A percentile compares a stretch with the other conserved stretches of the same genome.
Evolutionary conservation across 2,113 vertebrate genomes (phyloP).

Genomic region (Paramormyrops kingsleyae): DNA sequence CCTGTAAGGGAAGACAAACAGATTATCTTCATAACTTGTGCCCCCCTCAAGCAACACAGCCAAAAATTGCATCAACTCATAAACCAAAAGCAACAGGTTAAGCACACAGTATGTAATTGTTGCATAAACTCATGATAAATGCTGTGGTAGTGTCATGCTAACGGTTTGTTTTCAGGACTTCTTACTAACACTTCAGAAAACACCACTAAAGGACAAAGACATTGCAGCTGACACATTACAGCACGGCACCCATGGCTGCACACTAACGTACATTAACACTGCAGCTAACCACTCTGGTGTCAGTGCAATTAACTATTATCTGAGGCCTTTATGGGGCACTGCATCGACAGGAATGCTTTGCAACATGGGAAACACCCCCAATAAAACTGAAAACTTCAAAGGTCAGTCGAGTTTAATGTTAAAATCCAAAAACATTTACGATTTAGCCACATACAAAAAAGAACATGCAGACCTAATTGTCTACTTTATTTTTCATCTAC

Average conservation of each 20-base stretch:
- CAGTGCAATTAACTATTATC: background rate
- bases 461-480: background rate
- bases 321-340: background rate
- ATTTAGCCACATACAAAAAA: background rate
- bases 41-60: background rate
- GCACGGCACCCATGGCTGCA: background rate
- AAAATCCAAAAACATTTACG: background rate
- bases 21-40: background rate
- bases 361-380: background rate
- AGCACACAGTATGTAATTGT: background rate
- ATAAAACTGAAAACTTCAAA: background rate
- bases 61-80: background rate
- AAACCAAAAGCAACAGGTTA: background rate
- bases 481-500: background rate
- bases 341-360: background rate
- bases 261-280: background rate
- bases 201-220: background rate
- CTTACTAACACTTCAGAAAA: background rate
- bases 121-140: background rate
- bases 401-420: background rate
- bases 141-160: no score
- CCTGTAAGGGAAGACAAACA: slow-evolving; percentile 10
- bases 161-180: background rate
- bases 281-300: background rate
- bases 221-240: background rate